A percentile compares a stretch with the other conserved stretches of the same genome.
These are phyloP conservation scores for Urocitellus parryii DNA, from an alignment of 2,113 vertebrate genomes.

Conservation along the genomic window DNA sequence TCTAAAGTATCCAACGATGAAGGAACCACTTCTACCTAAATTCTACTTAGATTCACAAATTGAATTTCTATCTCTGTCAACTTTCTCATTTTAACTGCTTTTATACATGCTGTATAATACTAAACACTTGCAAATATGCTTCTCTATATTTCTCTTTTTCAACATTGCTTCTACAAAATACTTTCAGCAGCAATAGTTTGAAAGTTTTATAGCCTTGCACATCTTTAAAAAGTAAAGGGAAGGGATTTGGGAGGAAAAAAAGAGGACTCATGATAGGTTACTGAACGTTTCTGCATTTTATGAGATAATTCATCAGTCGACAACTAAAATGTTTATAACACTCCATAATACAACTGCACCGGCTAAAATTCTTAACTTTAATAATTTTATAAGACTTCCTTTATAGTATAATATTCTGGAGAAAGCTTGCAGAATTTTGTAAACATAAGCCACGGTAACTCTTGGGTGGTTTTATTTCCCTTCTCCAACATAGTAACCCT, in stretches of 20 bases:
- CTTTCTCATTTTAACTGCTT: constrained; percentile 36
- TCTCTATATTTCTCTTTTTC: constrained; percentile 45
- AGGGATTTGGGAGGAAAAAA: neutral
- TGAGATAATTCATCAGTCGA: neutral
- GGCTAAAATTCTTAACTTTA: neutral
- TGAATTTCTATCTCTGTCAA: neutral
- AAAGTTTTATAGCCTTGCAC: neutral
- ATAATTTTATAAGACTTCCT: constrained; percentile 21
- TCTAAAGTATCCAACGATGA: neutral
- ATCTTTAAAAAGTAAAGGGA: neutral
- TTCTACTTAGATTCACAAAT: constrained; percentile 19
- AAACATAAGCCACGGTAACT: neutral
- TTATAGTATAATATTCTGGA: neutral
- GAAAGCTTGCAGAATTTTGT: neutral
- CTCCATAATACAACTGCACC: neutral
- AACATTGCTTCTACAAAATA: neutral
- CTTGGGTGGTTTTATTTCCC: neutral
- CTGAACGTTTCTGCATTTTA: neutral
- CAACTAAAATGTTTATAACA: neutral
- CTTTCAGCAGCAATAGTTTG: neutral
- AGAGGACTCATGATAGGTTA: neutral
- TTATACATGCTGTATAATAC: neutral
- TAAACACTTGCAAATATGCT: constrained; percentile 8
- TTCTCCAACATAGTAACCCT: neutral
- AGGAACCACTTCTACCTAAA: neutral